Evolutionary conservation across 2,797 vertebrate species (phyloP).

Genomic region (Aulostomus chinensis): DNA sequence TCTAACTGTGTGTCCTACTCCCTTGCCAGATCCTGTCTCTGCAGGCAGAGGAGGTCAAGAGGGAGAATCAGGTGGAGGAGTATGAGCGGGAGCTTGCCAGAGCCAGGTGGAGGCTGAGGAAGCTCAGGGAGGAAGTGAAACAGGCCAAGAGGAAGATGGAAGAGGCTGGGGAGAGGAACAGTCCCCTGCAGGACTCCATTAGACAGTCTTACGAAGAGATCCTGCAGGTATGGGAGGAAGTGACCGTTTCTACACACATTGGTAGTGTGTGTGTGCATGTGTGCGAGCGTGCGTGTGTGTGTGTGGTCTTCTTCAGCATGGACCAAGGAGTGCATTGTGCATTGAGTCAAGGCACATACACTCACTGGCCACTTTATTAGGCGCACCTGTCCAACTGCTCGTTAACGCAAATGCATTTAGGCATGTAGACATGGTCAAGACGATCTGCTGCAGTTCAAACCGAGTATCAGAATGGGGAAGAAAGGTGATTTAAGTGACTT

Average conservation of each 20-base stretch:
- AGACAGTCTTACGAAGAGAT: constrained; percentile 76
- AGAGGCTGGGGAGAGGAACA: constrained; percentile 66
- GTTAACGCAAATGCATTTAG: no score
- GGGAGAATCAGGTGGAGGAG: constrained; percentile 87
- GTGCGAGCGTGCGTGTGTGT: no score
- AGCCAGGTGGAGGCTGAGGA: constrained; percentile 86
- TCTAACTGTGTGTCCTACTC: background rate
- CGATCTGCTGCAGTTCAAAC: no score
- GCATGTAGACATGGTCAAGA: no score
- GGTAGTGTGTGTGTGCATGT: no score
- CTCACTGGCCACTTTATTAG: no score
- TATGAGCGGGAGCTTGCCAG: constrained; percentile 88
- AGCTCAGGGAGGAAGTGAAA: constrained; percentile 86
- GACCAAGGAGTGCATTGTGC: no score
- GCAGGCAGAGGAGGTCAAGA: constrained; percentile 86
- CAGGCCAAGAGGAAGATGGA: constrained; percentile 73
- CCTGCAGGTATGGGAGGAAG: constrained; percentile 51
- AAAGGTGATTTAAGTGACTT: no score
- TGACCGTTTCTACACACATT: background rate
- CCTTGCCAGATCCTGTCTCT: constrained; percentile 84
- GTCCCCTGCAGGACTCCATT: constrained; percentile 71
- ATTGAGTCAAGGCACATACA: no score
- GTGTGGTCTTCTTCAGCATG: no score
- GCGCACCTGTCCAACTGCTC: no score
- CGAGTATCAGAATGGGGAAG: no score